Evolutionary conservation across 2,888 invertebrate genomes (phyloP).

Genomic region (Marasmarcha lunaedactyla): DNA sequence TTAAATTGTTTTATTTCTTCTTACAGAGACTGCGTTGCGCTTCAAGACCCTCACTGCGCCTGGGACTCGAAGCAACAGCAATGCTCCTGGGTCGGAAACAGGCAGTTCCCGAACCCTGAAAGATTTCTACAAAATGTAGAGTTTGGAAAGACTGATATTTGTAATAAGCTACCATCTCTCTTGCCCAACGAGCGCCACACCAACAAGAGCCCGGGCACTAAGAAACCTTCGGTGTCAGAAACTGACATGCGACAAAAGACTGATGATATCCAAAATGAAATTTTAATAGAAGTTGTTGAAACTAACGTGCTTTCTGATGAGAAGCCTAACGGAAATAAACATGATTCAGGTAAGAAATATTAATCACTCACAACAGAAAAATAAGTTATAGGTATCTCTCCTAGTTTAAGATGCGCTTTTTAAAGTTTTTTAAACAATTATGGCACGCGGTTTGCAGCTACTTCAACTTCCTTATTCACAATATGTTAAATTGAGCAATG

Average conservation of each 20-base stretch:
- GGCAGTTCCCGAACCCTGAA: slow-evolving; percentile 72
- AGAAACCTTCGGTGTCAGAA: slow-evolving; percentile 52
- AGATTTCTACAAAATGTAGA: slow-evolving; percentile 80
- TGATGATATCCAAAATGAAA: slow-evolving; percentile 74
- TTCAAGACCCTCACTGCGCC: slow-evolving; percentile 98
- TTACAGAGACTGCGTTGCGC: slow-evolving; percentile 85
- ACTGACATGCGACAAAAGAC: slow-evolving; percentile 63
- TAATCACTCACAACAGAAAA: neutral
- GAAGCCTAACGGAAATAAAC: slow-evolving; percentile 60
- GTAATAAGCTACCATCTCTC: slow-evolving; percentile 60
- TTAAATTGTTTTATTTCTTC: slow-evolving; percentile 22
- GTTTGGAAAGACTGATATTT: slow-evolving; percentile 74
- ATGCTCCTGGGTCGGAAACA: slow-evolving; percentile 67
- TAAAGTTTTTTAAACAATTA: neutral
- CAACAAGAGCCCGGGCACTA: slow-evolving; percentile 55
- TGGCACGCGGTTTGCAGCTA: too few relatives aligned
- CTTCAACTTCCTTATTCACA: too few relatives aligned
- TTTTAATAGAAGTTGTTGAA: slow-evolving; percentile 74
- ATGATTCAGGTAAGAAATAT: slow-evolving; percentile 47
- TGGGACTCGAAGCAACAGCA: slow-evolving; percentile 84
- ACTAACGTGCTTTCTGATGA: slow-evolving; percentile 72
- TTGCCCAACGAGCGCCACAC: slow-evolving; percentile 46
- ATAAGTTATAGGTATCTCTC: neutral
- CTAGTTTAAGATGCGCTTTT: neutral
- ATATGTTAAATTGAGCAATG: too few relatives aligned